Evolutionary conservation across 2,113 vertebrate species (phyloP), one percentile per base, ranked within the genome.

Genomic region (Carettochelys insculpta): DNA sequence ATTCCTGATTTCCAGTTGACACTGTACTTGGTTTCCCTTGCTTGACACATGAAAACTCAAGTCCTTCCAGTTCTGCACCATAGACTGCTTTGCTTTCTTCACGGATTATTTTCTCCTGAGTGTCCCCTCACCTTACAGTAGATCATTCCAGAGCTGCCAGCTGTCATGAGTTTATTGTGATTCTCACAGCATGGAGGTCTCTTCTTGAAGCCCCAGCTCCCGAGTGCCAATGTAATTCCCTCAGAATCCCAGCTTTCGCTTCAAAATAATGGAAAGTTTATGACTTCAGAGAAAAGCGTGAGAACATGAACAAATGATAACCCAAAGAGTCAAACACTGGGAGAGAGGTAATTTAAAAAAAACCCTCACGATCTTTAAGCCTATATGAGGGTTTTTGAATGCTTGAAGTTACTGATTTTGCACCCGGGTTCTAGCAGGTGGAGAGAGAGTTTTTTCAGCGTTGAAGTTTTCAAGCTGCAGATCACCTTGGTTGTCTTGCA

Each of bases 401-500:
- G 8, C 4, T 10, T 12, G 27, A n/a, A 45, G 6, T 16, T 78
- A 17, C 6, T 11, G 6, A 8, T 38, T 85, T 47, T 29, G 38
- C 2, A 1, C 77, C 51, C 29, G 34, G 27, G 25, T n/a, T 13
- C n/a, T 53, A 31, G 29, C 38, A 31, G 9, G 48, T 34, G 54
- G 87, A n/a, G 8, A 11, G 38, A 43, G 79, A n/a, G 77, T 83
- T 52, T 51, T 77, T 20, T 1, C 2, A 71, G 79, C 51, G 13
- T 47, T 84, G 51, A 73, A 87, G 77, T 90, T 88, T 75, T n/a
- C 2, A 19, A 75, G 43, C 53, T 80, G 50, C 73, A 1, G 8
- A n/a, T 94, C 34, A 52, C 82, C 80, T 77, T 79, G 85, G 48
- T 79, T 78, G 50, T 93, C 91, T 58, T 56, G 5, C 52, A 85